Evolutionary conservation across 30 jellyfish, hydroid and myxozoan species (phyloP).

Genomic region (Nemopilema nomurai): DNA sequence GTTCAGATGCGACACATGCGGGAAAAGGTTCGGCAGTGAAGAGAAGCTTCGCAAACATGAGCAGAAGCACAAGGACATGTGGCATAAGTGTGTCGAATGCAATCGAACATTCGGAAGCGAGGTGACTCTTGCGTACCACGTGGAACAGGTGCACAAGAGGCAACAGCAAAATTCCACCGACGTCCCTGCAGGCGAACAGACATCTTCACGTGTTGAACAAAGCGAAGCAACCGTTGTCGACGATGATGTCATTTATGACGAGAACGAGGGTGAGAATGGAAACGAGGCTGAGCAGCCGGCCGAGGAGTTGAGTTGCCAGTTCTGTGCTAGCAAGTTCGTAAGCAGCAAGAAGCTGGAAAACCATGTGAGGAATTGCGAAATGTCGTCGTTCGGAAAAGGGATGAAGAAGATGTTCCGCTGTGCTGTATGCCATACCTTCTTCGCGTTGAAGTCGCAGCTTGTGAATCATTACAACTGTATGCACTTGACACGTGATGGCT

Average conservation of each 20-base stretch:
- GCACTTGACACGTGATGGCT: constrained; percentile 78
- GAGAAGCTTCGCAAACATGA: constrained; percentile 78
- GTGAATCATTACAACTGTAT: constrained; percentile 58
- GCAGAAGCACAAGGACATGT: constrained; percentile 71
- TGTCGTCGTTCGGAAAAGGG: constrained; percentile 21
- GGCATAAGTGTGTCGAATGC: constrained; percentile 78
- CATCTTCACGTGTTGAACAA: background rate
- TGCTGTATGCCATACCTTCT: constrained; percentile 77
- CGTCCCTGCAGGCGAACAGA: background rate
- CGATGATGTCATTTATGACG: background rate
- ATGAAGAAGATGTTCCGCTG: constrained; percentile 57
- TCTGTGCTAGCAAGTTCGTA: constrained; percentile 24
- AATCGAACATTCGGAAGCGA: constrained; percentile 56
- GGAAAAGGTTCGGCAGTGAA: constrained; percentile 76
- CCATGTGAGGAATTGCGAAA: constrained; percentile 32
- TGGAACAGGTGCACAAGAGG: constrained; percentile 68
- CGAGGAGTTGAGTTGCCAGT: constrained; percentile 33
- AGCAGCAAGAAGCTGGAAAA: constrained; percentile 19
- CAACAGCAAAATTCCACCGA: constrained; percentile 2
- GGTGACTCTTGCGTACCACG: constrained; percentile 67
- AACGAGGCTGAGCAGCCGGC: background rate
- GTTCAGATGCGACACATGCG: constrained; percentile 83
- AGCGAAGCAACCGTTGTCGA: background rate
- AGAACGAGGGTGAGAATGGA: constrained; percentile 13
- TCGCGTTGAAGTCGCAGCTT: constrained; percentile 62